Conservation (phyloP, 2,113 vertebrate genomes). For the Marmota monax region DNA sequence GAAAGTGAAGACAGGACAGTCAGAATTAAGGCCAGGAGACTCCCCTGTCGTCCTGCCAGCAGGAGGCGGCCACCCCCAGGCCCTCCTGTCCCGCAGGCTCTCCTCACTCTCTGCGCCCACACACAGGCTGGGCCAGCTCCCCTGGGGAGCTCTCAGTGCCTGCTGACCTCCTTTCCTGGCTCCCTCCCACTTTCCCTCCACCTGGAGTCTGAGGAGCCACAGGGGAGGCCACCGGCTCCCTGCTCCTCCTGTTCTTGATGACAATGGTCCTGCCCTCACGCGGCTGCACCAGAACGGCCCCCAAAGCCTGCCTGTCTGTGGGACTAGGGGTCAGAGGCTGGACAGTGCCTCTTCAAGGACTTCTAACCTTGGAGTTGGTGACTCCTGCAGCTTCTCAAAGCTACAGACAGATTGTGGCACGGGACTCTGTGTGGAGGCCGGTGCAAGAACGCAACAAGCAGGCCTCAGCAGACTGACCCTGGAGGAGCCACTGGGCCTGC, state of each 20-base stretch:
- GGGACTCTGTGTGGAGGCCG: not conserved
- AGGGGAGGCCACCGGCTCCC: rapidly evolving
- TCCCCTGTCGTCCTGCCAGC: not conserved
- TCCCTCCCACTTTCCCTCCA: not conserved
- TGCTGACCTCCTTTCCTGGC: not conserved
- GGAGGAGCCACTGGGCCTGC: slow-evolving; percentile 47
- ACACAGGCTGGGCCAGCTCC: too few species aligned
- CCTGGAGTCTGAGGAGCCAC: rapidly evolving
- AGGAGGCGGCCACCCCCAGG: not conserved
- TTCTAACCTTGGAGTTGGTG: not conserved
- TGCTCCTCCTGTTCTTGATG: too few species aligned
- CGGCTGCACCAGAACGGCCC: not conserved
- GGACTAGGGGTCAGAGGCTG: too few species aligned
- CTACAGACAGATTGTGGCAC: too few species aligned
- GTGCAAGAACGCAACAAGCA: not conserved
- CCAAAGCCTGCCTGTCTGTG: too few species aligned
- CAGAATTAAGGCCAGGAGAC: not conserved
- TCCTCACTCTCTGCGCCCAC: too few species aligned
- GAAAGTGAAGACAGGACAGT: not conserved
- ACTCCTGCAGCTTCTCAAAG: not conserved
- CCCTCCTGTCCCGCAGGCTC: too few species aligned
- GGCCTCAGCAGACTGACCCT: not conserved
- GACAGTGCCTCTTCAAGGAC: rapidly evolving
- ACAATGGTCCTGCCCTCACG: rapidly evolving
- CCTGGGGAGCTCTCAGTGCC: too few species aligned